Base-by-base conservation (phyloP, 2,797 vertebrate genomes). In the Simalia tracyae region DNA sequence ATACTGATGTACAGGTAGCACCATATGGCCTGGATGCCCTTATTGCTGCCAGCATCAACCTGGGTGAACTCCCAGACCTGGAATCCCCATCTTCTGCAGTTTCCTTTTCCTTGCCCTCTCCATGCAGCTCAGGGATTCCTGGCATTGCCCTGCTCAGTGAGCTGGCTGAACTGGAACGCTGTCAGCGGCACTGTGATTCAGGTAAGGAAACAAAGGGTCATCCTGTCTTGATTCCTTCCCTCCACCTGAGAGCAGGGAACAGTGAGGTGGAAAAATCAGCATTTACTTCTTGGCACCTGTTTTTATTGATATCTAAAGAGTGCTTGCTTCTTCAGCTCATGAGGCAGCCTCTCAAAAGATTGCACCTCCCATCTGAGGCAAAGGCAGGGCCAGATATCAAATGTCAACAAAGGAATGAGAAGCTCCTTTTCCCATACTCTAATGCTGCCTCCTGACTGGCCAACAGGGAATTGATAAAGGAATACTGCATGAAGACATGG, bases 121-220 rank as follows among this genome's bases (percentile, higher is more conserved):
- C 97, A 6, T 89, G 87, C 14, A 93, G 98, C 95, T 97, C 97
- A 96, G 97, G 97, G 95, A 97, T 96, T 95, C 98, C 98, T 5
- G 99, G 99, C 91, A 99, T 99, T 85, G 98, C 98, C 95, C 98
- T 99, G 95, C 98, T 99, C 94, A 99, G 99, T 4, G 99, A 99
- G 94, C 97, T 99, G 94, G 99, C 98, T 0, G 99, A 99, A 95
- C 97, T 99, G 96, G 98, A 99, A 97, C 96, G 97, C 93, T 98
- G 98, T 94, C 98, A 96, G 95, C 98, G 97, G 89, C 97, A 94
- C 93, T 96, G 95, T 0, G 96, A 96, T 84, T n/a, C 95, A 91
- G 97, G 98, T 98, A 95, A 96, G 97, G 42, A 3, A 15, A 0
- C 0, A 0, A 24, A 0, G 12, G 50, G 0, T 0, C 3, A 19